phyloP scores from a whole-genome alignment of 2,113 vertebrate species.

The Callipepla squamata region DNA sequence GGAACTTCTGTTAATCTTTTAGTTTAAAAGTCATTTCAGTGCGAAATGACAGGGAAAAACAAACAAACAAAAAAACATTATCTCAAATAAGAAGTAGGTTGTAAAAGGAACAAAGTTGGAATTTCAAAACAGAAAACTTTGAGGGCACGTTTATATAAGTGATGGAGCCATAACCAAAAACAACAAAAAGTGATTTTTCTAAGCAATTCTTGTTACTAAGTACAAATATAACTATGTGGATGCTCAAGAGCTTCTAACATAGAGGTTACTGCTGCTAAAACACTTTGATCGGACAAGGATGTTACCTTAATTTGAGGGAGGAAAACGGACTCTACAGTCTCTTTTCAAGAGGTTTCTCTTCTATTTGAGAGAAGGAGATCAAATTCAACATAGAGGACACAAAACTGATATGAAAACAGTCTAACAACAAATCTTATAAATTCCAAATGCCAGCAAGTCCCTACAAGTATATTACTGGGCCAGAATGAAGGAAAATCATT shows the following conservation, averaged over 20 bases:
- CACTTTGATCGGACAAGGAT: background rate
- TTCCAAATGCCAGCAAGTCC: slow-evolving; percentile 55
- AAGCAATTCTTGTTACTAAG: background rate
- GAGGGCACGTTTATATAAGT: background rate
- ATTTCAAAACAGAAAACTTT: background rate
- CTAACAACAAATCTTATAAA: slow-evolving; percentile 65
- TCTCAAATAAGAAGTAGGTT: background rate
- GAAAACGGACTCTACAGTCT: background rate
- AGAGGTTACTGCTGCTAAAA: background rate
- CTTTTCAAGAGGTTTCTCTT: background rate
- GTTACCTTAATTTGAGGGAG: background rate
- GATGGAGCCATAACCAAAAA: background rate
- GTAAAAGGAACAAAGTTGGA: background rate
- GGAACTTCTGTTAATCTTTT: background rate
- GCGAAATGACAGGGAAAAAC: background rate
- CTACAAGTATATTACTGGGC: slow-evolving; percentile 35
- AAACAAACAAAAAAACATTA: background rate
- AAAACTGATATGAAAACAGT: slow-evolving; percentile 47
- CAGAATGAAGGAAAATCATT: slow-evolving; percentile 60
- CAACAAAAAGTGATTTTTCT: background rate
- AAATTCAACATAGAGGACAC: slow-evolving; percentile 43
- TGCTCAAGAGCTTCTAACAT: background rate
- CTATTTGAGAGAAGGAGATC: slow-evolving; percentile 9
- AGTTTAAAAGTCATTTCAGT: background rate
- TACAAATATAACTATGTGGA: background rate